Evolutionary conservation across 1,140 invertebrate genomes (phyloP).

Genomic region (Rhagoletis pomonella): DNA sequence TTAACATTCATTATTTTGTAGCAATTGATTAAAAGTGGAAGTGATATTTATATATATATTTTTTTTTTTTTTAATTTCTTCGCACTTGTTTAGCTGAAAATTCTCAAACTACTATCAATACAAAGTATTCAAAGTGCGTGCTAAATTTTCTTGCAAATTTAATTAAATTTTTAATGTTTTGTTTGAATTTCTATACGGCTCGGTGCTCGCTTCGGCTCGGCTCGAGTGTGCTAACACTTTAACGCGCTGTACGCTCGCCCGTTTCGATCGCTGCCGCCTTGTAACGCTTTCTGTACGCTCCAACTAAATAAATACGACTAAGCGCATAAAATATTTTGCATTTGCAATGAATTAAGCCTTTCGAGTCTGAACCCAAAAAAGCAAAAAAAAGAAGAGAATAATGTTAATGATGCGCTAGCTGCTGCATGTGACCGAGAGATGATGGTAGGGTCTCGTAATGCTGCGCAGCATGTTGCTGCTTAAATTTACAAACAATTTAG

Average conservation of each 20-base stretch:
- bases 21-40: constrained; percentile 23
- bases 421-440: background rate
- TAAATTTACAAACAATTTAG: constrained; percentile 27
- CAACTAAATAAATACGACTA: constrained; percentile 35
- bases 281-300: constrained; percentile 19
- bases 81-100: too few species aligned
- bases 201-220: background rate
- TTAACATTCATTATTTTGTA: constrained; percentile 66
- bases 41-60: background rate
- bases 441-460: background rate
- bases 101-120: too few species aligned
- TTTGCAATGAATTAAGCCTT: background rate
- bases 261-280: background rate
- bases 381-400: too few species aligned
- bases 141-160: background rate
- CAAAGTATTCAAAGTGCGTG: too few species aligned
- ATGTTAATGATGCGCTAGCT: background rate
- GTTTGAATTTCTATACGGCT: constrained; percentile 15
- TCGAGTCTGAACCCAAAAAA: background rate
- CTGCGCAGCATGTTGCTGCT: constrained; percentile 12
- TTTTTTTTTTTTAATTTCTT: background rate
- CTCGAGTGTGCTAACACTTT: constrained; percentile 54
- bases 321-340: background rate
- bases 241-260: constrained; percentile 55
- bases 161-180: background rate